Conservation (phyloP, 1,140 invertebrate genomes). For the honey bee (Apis mellifera) region DNA sequence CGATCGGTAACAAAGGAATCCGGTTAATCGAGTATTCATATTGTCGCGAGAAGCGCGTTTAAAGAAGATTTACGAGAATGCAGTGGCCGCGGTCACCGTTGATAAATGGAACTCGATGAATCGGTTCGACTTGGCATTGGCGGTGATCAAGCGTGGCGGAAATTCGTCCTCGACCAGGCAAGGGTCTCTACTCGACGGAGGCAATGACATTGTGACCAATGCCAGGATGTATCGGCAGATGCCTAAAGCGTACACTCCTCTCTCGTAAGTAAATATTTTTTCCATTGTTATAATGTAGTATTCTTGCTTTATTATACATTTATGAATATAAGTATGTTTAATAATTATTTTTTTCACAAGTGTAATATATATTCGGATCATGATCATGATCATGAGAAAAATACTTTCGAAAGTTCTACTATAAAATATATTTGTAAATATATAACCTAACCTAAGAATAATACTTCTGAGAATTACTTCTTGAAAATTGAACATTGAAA, state of each 20-base stretch:
- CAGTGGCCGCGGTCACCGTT: background rate
- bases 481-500: too few relatives aligned
- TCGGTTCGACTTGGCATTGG: slow-evolving; percentile 48
- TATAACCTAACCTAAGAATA: too few relatives aligned
- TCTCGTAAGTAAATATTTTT: background rate
- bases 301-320: too few relatives aligned
- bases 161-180: slow-evolving; percentile 57
- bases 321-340: too few relatives aligned
- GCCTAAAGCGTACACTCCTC: slow-evolving; percentile 31
- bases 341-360: too few relatives aligned
- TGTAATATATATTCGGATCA: too few relatives aligned
- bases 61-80: slow-evolving; percentile 14
- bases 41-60: background rate
- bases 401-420: too few relatives aligned
- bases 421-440: too few relatives aligned
- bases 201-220: slow-evolving; percentile 68
- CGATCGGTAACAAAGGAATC: background rate
- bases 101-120: slow-evolving; percentile 42
- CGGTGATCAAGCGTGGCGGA: slow-evolving; percentile 44
- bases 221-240: slow-evolving; percentile 56
- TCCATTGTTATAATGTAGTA: background rate
- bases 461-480: too few relatives aligned
- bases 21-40: background rate
- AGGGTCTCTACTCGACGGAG: slow-evolving; percentile 53
- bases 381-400: too few relatives aligned